Base-by-base conservation (phyloP, 2,797 vertebrate genomes). In the Coendou prehensilis region DNA sequence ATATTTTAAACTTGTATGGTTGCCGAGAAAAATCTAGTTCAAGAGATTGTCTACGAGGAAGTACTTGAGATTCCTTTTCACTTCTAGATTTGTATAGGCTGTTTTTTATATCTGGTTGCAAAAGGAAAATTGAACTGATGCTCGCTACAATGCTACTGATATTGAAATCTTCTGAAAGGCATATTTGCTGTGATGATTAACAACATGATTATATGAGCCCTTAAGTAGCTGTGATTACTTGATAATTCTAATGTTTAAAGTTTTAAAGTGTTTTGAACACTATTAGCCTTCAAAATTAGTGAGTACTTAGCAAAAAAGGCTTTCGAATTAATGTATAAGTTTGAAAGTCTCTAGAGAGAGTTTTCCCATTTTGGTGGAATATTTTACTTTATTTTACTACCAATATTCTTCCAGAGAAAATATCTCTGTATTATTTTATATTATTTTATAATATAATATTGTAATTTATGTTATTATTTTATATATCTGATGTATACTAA, bases 191-290 rank as follows among this genome's bases (percentile, higher is more conserved):
- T 94, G 52, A 50, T 96, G 90, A 97, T 56, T 97, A 92, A 91
- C 64, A 89, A 10, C 17, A 75, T 94, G 86, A 96, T 94, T 97
- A 82, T 57, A 93, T 26, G 71, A 94, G 64, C 75, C 13, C 23
- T 89, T 91, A 96, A 97, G 85, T 81, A 97, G 91, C 64, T 67
- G 84, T 87, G 93, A 97, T 97, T 95, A 93, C 52, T 84, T 92
- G 87, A 91, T 80, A 96, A 95, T 94, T 82, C 73, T 96, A 37
- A 28, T 83, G 82, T 93, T 96, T 94, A 97, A 93, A 84, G 23
- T 83, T 90, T 92, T 93, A 82, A 97, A 97, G 91, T 92, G 89
- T 92, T 94, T 96, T 96, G 87, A 91, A 94, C 30, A 71, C 41
- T 23, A 78, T 94, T 95, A 95, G 59, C 54, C 64, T 96, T 91